Conservation (phyloP, 2,113 vertebrate species). For the Pseudorhombus dupliciocellatus region DNA sequence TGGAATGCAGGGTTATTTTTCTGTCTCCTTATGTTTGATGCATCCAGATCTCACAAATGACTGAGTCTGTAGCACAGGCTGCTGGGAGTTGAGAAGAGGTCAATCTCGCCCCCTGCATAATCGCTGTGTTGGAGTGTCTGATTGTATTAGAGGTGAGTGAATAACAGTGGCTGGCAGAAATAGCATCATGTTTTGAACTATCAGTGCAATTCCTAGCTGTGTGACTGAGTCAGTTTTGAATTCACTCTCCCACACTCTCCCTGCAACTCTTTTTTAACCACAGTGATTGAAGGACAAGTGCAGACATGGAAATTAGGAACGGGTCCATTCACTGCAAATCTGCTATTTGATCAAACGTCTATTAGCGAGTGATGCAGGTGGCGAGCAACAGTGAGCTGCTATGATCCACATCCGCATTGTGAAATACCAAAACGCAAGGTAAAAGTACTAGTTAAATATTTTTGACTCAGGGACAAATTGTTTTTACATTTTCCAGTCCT, state of each 20-base stretch:
- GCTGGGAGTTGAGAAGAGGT: conserved; percentile 66
- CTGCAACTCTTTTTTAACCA: conserved; percentile 44
- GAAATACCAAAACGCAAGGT: no score
- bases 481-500: no score
- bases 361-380: conserved; percentile 14
- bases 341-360: conserved; percentile 26
- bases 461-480: no score
- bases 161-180: conserved; percentile 75
- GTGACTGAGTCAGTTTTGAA: conserved; percentile 72
- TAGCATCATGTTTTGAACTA: conserved; percentile 75
- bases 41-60: conserved; percentile 39
- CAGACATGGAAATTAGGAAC: conserved; percentile 44
- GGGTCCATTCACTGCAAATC: conserved; percentile 39
- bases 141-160: conserved; percentile 75
- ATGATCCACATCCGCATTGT: no score
- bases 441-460: no score
- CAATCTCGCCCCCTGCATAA: conserved; percentile 68
- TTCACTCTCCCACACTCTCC: conserved; percentile 70
- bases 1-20: not conserved
- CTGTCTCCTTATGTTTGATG: conserved; percentile 11
- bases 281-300: conserved; percentile 57
- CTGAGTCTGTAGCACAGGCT: conserved; percentile 55
- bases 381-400: not conserved
- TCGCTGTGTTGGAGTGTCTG: conserved; percentile 73
- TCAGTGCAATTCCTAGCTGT: conserved; percentile 63